Evolutionary conservation across 2,888 invertebrate genomes (phyloP), one percentile per base, ranked within the genome.

Genomic region (Siphlonurus alternatus): DNA sequence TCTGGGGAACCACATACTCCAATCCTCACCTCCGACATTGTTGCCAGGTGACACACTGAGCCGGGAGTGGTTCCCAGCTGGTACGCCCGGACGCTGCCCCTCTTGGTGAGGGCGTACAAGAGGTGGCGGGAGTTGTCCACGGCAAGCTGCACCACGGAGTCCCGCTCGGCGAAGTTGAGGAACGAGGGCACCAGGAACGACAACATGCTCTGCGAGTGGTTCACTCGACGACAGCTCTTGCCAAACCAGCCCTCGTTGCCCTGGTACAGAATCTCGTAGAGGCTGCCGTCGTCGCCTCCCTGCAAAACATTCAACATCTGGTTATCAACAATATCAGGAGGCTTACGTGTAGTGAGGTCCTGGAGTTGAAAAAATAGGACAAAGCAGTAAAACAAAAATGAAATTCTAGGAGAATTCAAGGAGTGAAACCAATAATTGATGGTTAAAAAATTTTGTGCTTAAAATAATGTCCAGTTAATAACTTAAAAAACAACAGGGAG

Each of bases 251-350:
- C 91, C 69, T 78, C 76, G 65, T 62, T 68, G 74, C 90, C 93
- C 81, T 94, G 92, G 78, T 98, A 98, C 68, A 85, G 84, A 68
- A 98, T 86, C 82, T 99, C 99, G 80, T 92, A 96, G 1, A 99
- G 79, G 70, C 88, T 89, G 10, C 96, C 95, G 56, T 56, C 56
- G 7, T 56, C 56, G 5, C 56, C 56, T 20, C 56, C 56, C 56
- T 56, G 38, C 38, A 38, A 10, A n/a, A n/a, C n/a, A n/a, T n/a
- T n/a, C n/a, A n/a, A n/a, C n/a, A n/a, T n/a, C n/a, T n/a, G n/a
- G n/a, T n/a, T n/a, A n/a, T n/a, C n/a, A n/a, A n/a, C n/a, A n/a
- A n/a, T n/a, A n/a, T n/a, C n/a, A n/a, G n/a, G n/a, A n/a, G n/a
- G n/a, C n/a, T n/a, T n/a, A n/a, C n/a, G n/a, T n/a, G n/a, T n/a